These are phyloP conservation scores for Hipposideros larvatus DNA, from an alignment of 2,797 vertebrate species.

Conservation along the genomic window DNA sequence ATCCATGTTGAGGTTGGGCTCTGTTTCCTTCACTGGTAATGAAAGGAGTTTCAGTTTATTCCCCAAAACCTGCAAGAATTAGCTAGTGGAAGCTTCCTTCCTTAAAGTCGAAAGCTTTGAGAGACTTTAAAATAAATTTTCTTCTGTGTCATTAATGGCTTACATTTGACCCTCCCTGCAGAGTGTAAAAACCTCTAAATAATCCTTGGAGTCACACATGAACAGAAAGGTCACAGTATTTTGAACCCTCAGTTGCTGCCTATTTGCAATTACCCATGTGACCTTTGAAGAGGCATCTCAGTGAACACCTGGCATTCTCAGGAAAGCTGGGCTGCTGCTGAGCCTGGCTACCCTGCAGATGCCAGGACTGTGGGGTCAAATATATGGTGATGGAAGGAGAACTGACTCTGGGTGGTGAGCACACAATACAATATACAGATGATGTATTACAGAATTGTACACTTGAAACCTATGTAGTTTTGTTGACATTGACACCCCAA, in stretches of 20 bases:
- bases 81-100: neutral
- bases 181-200: constrained; percentile 16
- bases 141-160: neutral
- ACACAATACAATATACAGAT: no score
- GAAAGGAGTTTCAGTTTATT: neutral
- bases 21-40: constrained; percentile 27
- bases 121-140: neutral
- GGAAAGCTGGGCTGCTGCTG: neutral
- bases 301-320: neutral
- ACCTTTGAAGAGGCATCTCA: constrained; percentile 7
- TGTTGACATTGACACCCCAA: no score
- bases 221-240: constrained; percentile 54
- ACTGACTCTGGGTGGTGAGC: no score
- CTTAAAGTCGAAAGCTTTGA: constrained; percentile 20
- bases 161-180: neutral
- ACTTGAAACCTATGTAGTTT: no score
- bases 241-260: neutral
- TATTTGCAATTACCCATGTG: constrained; percentile 8
- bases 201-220: neutral
- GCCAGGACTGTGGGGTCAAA: neutral
- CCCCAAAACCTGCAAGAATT: neutral
- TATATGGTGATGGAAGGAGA: no score
- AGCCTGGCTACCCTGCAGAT: neutral
- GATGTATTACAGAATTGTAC: no score
- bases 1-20: neutral